Evolutionary conservation across 2,797 vertebrate genomes (phyloP), one percentile per base, ranked within the genome.

Genomic region (Varecia variegata): DNA sequence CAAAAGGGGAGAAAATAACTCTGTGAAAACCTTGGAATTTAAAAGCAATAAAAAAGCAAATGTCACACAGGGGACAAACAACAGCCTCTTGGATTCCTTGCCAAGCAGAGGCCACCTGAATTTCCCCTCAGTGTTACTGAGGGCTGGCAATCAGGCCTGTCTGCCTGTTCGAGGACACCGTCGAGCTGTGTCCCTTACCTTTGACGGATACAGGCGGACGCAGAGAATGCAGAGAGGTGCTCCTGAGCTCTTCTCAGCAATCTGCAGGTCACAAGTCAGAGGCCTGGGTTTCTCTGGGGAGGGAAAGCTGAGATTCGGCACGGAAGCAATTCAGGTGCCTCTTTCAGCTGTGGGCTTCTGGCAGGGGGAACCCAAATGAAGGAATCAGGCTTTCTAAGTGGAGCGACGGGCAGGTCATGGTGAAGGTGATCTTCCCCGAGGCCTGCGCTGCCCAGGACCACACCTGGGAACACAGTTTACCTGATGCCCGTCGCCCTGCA

Each of bases 1-100:
- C 45, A 93, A 93, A 94, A 17, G 9, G 21, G 17, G 18, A 50
- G 35, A 40, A 95, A 71, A 90, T 20, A 92, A 84, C 18, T 35
- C 80, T 30, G 56, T 67, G 56, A 88, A 92, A 92, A 92, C 65
- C 76, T 82, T 88, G 80, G 81, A 71, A 84, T 67, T 88, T 84
- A 89, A 97, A 95, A 89, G 47, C 32, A 86, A 47, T 50, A 23
- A 47, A 56, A 94, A 95, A 77, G 47, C 27, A 93, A 87, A 93
- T 45, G 30, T 89, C 82, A 95, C 80, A 88, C 7, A 54, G 67
- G 70, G 88, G 47, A 97, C 71, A 77, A 83, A 50, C 81, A 88
- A 47, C 15, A 91, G 71, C 32, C 9, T 93, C 82, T 54, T 68
- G 60, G 45, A 15, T 73, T 79, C 47, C 91, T n/a, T 68, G 87